These are phyloP conservation scores for Eupeodes latifasciatus DNA, from an alignment of 2,888 invertebrate species.

Conservation along the genomic window DNA sequence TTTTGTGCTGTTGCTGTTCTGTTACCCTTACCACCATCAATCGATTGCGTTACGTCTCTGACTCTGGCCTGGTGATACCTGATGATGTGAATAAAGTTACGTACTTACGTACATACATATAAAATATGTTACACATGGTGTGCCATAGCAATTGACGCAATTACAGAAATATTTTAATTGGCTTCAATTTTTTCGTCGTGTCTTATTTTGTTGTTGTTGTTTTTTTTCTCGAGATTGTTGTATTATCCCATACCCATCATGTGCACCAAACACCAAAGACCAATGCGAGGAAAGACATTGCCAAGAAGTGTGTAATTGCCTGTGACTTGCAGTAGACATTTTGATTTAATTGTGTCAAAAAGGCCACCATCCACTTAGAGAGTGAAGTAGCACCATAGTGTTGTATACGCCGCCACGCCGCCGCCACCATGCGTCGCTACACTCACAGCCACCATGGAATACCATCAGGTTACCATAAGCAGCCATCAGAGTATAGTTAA, in stretches of 20 bases:
- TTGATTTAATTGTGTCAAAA: slow-evolving; percentile 68
- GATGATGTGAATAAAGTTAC: neutral
- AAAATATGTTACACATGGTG: slow-evolving; percentile 45
- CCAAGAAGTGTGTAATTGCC: slow-evolving; percentile 55
- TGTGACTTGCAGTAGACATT: slow-evolving; percentile 42
- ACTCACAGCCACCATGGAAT: neutral
- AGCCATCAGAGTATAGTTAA: slow-evolving; percentile 1
- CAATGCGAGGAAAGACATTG: neutral
- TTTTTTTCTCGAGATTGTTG: neutral
- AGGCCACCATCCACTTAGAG: slow-evolving; percentile 42
- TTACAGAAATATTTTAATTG: slow-evolving; percentile 75
- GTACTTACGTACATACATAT: neutral
- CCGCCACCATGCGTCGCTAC: too few relatives aligned
- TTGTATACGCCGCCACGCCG: neutral
- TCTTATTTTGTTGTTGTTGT: neutral
- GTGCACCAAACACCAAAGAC: slow-evolving; percentile 35
- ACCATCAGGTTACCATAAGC: slow-evolving; percentile 45
- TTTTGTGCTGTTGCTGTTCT: slow-evolving; percentile 2
- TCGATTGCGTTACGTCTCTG: slow-evolving; percentile 9
- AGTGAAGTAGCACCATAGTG: neutral
- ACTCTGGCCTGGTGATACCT: neutral
- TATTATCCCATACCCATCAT: slow-evolving; percentile 16
- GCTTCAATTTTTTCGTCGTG: slow-evolving; percentile 22
- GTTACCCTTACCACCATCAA: slow-evolving; percentile 1
- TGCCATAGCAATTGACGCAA: slow-evolving; percentile 59